Evolutionary conservation across 2,888 invertebrate species (phyloP), one percentile per base, ranked within the genome.

Genomic region (Netelia fuscicornis): DNA sequence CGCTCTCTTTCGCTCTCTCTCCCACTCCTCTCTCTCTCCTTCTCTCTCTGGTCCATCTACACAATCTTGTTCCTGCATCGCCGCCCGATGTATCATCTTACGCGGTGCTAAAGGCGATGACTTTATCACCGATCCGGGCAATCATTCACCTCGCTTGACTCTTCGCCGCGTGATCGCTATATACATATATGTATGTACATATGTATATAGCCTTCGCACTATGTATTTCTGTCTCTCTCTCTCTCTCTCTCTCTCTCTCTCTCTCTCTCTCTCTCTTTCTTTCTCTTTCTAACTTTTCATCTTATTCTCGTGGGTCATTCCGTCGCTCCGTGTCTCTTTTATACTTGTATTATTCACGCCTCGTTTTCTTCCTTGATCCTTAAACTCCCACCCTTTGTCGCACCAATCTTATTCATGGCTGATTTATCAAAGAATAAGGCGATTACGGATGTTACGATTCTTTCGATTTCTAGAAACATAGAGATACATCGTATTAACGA

Each of bases 71-170:
- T 88, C 85, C 89, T 88, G 88, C 91, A 93, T 93, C 93, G 90
- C 91, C 90, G 91, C 88, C 91, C 93, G 92, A 93, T 94, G 93
- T 93, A 93, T 94, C 93, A 94, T 93, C 93, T 93, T 93, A 93
- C 93, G 90, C 89, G 91, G 91, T 90, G 91, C 92, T 91, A 91
- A 91, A 93, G 92, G 92, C 93, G 93, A 93, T 92, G 93, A 93
- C 93, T 94, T 93, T 94, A 94, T 93, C 93, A 91, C 92, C 93
- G 91, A 93, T 93, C 93, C 90, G 88, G 88, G 90, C 89, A 90
- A 92, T 92, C 91, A 91, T 92, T 92, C 92, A 92, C 90, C 82
- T 82, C 83, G 86, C 84, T 82, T 82, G 82, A 87, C 87, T 86
- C 86, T 82, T 86, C 85, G 72, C 83, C 88, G 87, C 87, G 80